Base-by-base conservation (phyloP, 2,888 invertebrate genomes). In the Corythucha ciliata region DNA sequence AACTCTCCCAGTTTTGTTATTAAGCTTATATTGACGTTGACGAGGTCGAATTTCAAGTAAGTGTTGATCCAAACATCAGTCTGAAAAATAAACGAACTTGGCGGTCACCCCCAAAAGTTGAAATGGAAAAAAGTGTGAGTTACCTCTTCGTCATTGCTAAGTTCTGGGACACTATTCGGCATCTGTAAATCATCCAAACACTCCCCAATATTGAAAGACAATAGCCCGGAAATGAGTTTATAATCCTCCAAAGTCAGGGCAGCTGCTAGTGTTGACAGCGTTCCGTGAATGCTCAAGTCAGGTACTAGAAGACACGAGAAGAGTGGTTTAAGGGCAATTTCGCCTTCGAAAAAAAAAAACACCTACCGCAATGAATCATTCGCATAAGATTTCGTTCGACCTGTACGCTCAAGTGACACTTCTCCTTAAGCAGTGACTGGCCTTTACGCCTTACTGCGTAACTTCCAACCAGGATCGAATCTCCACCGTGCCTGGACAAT, bases 141-240 rank as follows among this genome's bases (percentile, higher is more conserved):
- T n/a, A n/a, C n/a, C n/a, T 49, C 41, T 24, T 48, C 48, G 16
- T 48, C 48, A 14, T 32, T 41, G n/a, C 26, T 37, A 33, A 53
- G 16, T 29, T 48, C 44, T 21, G 54, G 52, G 22, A 51, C 47
- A 12, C 32, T 36, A 10, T 39, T 45, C n/a, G 42, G 48, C 16
- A 55, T 47, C 16, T 55, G 69, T 40, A 81, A 72, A 59, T 82
- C 80, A 57, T 84, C 83, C 12, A 86, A 75, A 60, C 77, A 75
- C 69, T 93, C 94, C 1, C 89, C 92, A 57, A 96, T 79, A 72
- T 96, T 96, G 69, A 87, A 85, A 2, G 81, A 77, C 6, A 96
- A 72, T 53, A 96, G 76, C 16, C 92, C 93, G 54, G 88, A 78
- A 47, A 96, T 77, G 34, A 94, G 71, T 67, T 83, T 82, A 70